Base-by-base conservation (phyloP, 2,888 invertebrate species). In the Lathronympha strigana region DNA sequence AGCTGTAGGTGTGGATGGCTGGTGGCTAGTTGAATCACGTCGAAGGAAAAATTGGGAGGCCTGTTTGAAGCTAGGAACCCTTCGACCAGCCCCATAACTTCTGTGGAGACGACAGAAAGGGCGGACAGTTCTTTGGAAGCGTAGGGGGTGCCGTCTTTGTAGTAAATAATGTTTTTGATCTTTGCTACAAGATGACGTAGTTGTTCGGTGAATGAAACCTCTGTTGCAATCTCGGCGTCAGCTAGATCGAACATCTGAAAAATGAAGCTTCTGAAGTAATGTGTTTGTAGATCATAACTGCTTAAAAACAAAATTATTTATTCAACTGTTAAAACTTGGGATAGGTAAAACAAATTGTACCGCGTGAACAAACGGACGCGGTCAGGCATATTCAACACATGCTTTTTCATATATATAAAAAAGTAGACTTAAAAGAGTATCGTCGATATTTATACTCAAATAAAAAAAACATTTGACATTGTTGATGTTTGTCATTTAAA, bases 151-250 rank as follows among this genome's bases (percentile, higher is more conserved):
- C 88, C 88, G 63, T 87, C 89, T 76, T 86, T 80, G 70, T 90
- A 92, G 67, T 90, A 87, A 67, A 90, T 86, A 9, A 90, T 90
- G 66, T 92, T 92, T 74, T 92, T 92, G 54, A 92, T 90, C 76
- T 92, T 92, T 0, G 88, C 84, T n/a, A 92, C 87, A 54, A 92
- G 77, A 74, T 90, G 87, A 23, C 92, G 92, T 53, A 95, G 88
- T 69, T 94, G 94, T 80, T 95, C 94, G 21, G 95, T 94, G 79
- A 95, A 95, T 66, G 93, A 92, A n/a, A 96, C 93, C 83, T 96
- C 95, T 0, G 93, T 93, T 55, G 94, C 94, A 25, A 95, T 86
- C 75, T 93, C 92, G 6, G 93, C 94, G 69, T 95, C 93, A 61
- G 94, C 93, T 75, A 96, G 81, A 75, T 94, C 93, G 73, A 95